Conservation (phyloP, 2,888 invertebrate genomes). For the Drosophila histrio region DNA sequence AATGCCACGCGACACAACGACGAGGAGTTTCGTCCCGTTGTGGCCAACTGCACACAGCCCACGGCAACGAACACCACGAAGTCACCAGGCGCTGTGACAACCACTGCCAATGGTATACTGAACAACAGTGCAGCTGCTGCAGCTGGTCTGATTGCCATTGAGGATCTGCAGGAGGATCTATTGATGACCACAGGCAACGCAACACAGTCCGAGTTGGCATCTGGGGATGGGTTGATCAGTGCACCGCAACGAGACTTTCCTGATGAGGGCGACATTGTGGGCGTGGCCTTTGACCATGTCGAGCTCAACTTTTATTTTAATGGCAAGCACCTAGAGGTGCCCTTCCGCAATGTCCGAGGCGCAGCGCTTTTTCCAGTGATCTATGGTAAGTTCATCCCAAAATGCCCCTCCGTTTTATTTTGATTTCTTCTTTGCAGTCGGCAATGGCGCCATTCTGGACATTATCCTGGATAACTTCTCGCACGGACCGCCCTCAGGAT, state of each 20-base stretch:
- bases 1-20: conserved; percentile 94
- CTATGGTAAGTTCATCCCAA: conserved; percentile 88
- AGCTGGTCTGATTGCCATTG: conserved; percentile 80
- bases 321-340: conserved; percentile 93
- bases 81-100: conserved; percentile 34
- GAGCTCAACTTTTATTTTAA: conserved; percentile 97
- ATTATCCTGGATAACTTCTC: conserved; percentile 95
- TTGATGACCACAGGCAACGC: conserved; percentile 70
- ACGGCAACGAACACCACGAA: conserved; percentile 20
- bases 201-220: conserved; percentile 13
- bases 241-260: conserved; percentile 85
- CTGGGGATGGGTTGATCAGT: conserved; percentile 36
- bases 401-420: neutral
- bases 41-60: conserved; percentile 62
- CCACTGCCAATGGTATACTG: conserved; percentile 59
- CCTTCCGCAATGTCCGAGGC: conserved; percentile 94
- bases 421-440: conserved; percentile 88
- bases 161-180: conserved; percentile 84
- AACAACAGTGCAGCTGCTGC: conserved; percentile 70
- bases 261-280: conserved; percentile 94
- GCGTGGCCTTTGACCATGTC: conserved; percentile 97
- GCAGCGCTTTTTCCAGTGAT: conserved; percentile 94
- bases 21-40: conserved; percentile 86
- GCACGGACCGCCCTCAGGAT: conserved; percentile 93
- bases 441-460: conserved; percentile 98